Evolutionary conservation across 2,113 vertebrate genomes (phyloP), one percentile per base, ranked within the genome.

Genomic region (Malurus cyaneus): DNA sequence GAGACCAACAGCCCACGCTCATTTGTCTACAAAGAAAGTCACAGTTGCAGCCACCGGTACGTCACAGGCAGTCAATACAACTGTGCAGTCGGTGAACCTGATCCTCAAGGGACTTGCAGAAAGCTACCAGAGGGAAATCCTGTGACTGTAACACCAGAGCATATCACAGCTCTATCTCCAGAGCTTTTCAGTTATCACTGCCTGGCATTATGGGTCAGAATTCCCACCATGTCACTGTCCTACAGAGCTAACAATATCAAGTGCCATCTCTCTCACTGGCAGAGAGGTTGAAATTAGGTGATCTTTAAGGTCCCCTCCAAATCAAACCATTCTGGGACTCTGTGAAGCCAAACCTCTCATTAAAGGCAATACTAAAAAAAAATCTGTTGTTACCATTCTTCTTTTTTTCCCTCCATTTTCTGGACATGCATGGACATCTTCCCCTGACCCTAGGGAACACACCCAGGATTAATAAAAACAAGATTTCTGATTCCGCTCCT

Each of bases 1-100:
- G 62, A 88, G 34, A 50, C 5, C 62, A 89, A 57, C 0, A 0
- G 62, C 42, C 10, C 42, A 50, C 0, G 1, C 4, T 39, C 4
- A 12, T 7, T 12, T 46, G 20, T 52, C 70, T 44, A 52, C 19
- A 7, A 19, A 24, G 13, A 12, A 12, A 73, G 32, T 29, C 46
- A 8, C 14, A 46, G 26, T 19, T 34, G 59, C 53, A 88, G 62
- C 8, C 50, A 50, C 56, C 8, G 16, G 10, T 54, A 53, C 16
- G 70, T 74, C 3, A 4, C 34, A 60, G 59, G 21, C n/a, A 69
- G 32, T 59, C 61, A 67, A 9, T n/a, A 41, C 21, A 44, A 42
- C 67, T 72, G 34, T 46, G 69, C 39, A 54, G 32, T 47, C 39
- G 64, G 36, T 6, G 18, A 74, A 77, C 44, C 11, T 64, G 59